Base-by-base conservation (phyloP, 2,113 vertebrate genomes). In the Desmodus rotundus region DNA sequence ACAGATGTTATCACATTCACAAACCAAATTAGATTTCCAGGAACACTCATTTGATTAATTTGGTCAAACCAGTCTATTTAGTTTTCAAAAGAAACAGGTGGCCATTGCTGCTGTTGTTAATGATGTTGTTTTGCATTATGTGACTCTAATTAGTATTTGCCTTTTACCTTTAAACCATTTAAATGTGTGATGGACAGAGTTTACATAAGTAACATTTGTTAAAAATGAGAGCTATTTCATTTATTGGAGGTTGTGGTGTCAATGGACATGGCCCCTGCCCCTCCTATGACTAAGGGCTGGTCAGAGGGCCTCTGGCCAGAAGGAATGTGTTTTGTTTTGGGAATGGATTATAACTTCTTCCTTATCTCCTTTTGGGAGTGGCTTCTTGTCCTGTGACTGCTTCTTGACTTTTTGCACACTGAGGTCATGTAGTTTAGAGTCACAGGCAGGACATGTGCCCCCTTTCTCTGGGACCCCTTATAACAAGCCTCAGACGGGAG, bases 81-180 rank as follows among this genome's bases (percentile, higher is more conserved):
- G 33, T 90, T 96, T 93, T 82, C 47, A 81, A 65, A 87, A 85
- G 50, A 92, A 91, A 77, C 11, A 54, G 6, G 38, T 33, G 58
- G 12, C 33, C 92, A 52, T 38, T 88, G 58, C 31, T 70, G 24
- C 36, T 94, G 52, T 20, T 91, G 58, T 80, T 67, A 78, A 83
- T 65, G 56, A 65, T 56, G 26, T 15, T 88, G 28, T 65, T 93
- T 84, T 83, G 58, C 28, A 90, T n/a, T 68, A 76, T 47, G 3
- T 73, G 45, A 74, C 43, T 86, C 74, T 22, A 83, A 91, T 73
- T 92, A 52, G 47, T 52, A 54, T 81, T 80, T 89, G 82, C n/a
- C 54, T 87, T 93, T 74, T 89, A 63, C 61, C 41, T 89, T 89
- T 94, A 94, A 94, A 33, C 24, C 33, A 94, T 86, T 89, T 78